Conservation (phyloP, 2,113 vertebrate genomes). For the Poecile atricapillus region DNA sequence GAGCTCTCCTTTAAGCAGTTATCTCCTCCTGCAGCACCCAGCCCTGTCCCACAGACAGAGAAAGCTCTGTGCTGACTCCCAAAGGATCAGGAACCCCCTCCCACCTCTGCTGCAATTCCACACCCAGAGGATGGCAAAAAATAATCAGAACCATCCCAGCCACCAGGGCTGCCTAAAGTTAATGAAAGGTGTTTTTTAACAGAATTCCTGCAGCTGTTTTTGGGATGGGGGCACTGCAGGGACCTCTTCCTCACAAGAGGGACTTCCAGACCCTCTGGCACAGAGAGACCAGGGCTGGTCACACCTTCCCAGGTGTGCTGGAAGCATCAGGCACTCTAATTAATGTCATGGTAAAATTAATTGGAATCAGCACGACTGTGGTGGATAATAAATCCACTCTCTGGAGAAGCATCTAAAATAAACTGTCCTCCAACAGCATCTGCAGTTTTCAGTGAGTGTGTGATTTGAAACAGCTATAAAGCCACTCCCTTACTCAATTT, state of each 20-base stretch:
- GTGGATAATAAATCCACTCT: neutral
- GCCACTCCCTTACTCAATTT: neutral
- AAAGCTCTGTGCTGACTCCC: neutral
- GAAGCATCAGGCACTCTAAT: neutral
- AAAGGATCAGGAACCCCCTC: neutral
- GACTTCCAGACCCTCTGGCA: fast-evolving
- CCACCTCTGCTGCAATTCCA: neutral
- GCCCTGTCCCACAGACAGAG: neutral
- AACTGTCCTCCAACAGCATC: neutral
- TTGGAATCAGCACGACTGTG: neutral
- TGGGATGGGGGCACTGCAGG: neutral
- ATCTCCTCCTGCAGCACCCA: neutral
- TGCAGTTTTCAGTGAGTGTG: neutral
- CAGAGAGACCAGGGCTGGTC: neutral
- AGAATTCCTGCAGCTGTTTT: neutral
- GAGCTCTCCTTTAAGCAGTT: neutral
- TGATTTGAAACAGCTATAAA: neutral
- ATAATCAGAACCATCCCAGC: fast-evolving
- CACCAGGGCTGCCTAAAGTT: neutral
- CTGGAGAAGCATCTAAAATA: neutral
- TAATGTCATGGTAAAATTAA: neutral
- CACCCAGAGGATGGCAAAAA: neutral
- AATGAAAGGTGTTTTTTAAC: neutral
- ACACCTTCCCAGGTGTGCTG: neutral
- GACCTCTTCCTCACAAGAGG: neutral